Evolutionary conservation across 2,888 invertebrate genomes (phyloP).

Genomic region (Notocelia uddmanniana): DNA sequence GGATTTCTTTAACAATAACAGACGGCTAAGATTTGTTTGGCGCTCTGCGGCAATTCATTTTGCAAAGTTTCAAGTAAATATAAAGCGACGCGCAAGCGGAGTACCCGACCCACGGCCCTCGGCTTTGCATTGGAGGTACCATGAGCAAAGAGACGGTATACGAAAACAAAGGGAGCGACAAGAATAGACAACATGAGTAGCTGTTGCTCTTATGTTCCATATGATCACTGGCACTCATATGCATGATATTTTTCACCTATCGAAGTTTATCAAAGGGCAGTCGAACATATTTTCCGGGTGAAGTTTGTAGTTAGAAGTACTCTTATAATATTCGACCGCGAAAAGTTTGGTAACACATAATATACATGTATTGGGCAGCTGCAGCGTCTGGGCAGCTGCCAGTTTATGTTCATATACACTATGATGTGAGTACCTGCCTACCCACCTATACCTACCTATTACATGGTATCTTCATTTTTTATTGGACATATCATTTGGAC

Average conservation of each 20-base stretch:
- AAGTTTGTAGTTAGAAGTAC: not conserved
- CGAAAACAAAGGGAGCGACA: constrained; percentile 2
- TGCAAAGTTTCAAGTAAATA: constrained; percentile 28
- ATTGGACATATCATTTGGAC: no score
- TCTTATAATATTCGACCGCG: no score
- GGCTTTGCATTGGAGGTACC: constrained; percentile 7
- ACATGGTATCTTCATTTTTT: no score
- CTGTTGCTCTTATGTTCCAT: not conserved
- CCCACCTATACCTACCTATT: no score
- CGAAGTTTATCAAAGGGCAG: not conserved
- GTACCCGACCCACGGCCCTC: constrained; percentile 8
- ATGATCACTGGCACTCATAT: not conserved
- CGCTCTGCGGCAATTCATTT: constrained; percentile 41
- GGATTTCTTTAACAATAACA: constrained; percentile 41
- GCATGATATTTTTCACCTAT: not conserved
- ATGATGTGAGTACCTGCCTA: no score
- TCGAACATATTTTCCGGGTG: not conserved
- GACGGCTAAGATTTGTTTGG: constrained; percentile 44
- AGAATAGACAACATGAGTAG: not conserved
- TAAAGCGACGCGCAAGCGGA: not conserved
- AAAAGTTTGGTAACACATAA: no score
- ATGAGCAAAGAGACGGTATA: not conserved
- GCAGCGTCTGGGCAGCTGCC: no score
- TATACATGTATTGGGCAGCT: no score
- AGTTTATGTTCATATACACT: no score